Evolutionary conservation across 1,140 invertebrate genomes (phyloP).

Genomic region (Arctopsyche grandis): DNA sequence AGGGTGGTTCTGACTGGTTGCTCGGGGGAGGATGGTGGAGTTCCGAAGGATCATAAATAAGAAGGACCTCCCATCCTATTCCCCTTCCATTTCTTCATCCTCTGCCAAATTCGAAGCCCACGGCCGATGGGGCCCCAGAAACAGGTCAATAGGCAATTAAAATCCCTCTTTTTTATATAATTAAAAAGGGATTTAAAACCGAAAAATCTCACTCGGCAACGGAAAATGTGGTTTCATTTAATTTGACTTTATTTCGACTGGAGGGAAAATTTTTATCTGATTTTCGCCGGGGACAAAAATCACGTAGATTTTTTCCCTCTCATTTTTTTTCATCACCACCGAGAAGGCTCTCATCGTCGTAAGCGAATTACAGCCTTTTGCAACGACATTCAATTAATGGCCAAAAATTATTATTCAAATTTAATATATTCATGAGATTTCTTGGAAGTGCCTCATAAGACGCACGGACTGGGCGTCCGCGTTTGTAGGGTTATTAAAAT

Average conservation of each 20-base stretch:
- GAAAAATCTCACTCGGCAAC: slow-evolving; percentile 46
- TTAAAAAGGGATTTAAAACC: slow-evolving; percentile 45
- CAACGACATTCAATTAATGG: slow-evolving; percentile 43
- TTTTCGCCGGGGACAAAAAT: slow-evolving; percentile 34
- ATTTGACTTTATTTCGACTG: slow-evolving; percentile 46
- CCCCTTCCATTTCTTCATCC: background rate
- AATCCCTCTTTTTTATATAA: slow-evolving; percentile 44
- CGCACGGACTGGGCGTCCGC: background rate
- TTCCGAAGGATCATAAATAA: slow-evolving; percentile 36
- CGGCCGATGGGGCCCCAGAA: slow-evolving; percentile 28
- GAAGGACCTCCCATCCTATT: slow-evolving; percentile 2
- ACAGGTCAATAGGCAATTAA: slow-evolving; percentile 51
- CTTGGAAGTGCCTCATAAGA: slow-evolving; percentile 6
- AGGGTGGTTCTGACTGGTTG: slow-evolving; percentile 29
- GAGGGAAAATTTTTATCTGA: slow-evolving; percentile 42
- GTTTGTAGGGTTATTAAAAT: slow-evolving; percentile 22
- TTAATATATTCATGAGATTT: slow-evolving; percentile 45
- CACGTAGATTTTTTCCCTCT: slow-evolving; percentile 34
- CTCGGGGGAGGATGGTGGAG: background rate
- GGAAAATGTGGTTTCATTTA: slow-evolving; percentile 45
- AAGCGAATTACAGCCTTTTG: slow-evolving; percentile 43
- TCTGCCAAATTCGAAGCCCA: background rate
- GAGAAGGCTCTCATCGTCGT: slow-evolving; percentile 33
- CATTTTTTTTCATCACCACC: slow-evolving; percentile 1
- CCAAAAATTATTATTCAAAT: slow-evolving; percentile 43